These are phyloP conservation scores for Apamea anceps DNA, from an alignment of 2,888 invertebrate genomes.

Conservation along the genomic window DNA sequence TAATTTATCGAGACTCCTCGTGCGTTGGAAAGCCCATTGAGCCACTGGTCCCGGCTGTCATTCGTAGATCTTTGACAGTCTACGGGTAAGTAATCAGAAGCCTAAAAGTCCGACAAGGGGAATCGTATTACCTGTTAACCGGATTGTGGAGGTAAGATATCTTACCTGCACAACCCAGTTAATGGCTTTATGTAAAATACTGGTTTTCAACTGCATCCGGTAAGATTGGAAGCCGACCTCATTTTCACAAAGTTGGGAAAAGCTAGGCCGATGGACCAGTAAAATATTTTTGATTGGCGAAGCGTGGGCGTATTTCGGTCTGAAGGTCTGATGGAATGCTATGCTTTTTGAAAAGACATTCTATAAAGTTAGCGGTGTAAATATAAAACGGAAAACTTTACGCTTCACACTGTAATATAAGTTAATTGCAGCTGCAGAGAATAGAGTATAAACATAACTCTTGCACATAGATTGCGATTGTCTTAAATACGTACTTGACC, in stretches of 20 bases:
- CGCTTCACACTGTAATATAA: neutral
- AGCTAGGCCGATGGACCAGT: no score
- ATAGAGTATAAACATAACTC: neutral
- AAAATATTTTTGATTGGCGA: neutral
- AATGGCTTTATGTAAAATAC: neutral
- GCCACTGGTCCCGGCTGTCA: neutral
- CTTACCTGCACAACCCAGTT: no score
- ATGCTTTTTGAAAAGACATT: no score
- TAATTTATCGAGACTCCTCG: neutral
- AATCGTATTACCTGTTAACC: neutral
- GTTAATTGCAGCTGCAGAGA: neutral
- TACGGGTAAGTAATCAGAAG: neutral
- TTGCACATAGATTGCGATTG: neutral
- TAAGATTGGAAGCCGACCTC: neutral
- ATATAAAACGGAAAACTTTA: constrained; percentile 1
- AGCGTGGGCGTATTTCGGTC: neutral
- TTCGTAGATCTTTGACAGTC: neutral
- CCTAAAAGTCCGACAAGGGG: neutral
- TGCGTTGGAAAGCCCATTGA: neutral
- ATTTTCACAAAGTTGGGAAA: neutral
- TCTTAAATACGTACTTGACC: neutral
- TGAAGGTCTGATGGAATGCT: neutral
- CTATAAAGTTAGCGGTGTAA: neutral
- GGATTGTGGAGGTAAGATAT: no score
- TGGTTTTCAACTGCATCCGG: neutral